A percentile compares a stretch with the other conserved stretches of the same genome.
Conservation (phyloP, 2,888 invertebrate species). For the Campoletis raptor region DNA sequence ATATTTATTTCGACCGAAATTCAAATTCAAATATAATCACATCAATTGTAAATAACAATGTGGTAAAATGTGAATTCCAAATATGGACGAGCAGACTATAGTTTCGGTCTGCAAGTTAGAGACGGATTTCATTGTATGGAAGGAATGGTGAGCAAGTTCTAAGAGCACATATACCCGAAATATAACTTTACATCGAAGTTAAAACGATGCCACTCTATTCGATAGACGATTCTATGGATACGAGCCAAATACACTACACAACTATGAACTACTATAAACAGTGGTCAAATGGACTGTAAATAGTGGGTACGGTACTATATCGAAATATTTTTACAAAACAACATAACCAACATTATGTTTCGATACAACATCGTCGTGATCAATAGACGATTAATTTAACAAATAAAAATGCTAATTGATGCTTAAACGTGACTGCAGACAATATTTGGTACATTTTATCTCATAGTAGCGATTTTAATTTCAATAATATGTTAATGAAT, state of each 20-base stretch:
- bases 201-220: conserved; percentile 13
- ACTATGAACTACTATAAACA: background rate
- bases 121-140: background rate
- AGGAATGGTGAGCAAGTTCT: conserved; percentile 4
- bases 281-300: conserved; percentile 9
- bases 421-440: background rate
- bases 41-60: background rate
- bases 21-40: background rate
- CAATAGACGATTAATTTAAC: background rate
- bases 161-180: background rate
- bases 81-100: background rate
- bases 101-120: background rate
- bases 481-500: background rate
- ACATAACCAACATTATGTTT: background rate
- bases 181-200: background rate
- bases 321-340: background rate
- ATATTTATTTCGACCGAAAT: background rate
- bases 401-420: background rate
- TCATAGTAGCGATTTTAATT: background rate
- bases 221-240: conserved; percentile 11
- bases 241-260: conserved; percentile 1
- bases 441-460: background rate
- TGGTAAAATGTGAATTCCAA: background rate
- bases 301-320: background rate
- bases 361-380: background rate